phyloP scores from a whole-genome alignment of 2,888 invertebrate genomes.

The Ophioninae sp. region DNA sequence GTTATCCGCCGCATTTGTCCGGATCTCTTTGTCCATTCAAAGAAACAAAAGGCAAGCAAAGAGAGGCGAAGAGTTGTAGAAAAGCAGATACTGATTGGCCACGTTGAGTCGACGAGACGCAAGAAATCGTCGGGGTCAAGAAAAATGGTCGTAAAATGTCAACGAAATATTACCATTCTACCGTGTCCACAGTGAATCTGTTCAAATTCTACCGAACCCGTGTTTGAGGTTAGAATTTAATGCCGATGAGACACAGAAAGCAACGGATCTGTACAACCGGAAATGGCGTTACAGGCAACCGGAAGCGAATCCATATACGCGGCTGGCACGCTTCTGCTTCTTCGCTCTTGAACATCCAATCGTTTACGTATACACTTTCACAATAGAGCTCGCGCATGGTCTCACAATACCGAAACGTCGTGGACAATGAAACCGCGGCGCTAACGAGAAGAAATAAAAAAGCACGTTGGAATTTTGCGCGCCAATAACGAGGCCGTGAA shows the following conservation, averaged over 20 bases:
- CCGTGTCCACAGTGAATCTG: background rate
- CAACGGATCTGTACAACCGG: conserved; percentile 21
- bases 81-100: background rate
- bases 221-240: conserved; percentile 17
- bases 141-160: background rate
- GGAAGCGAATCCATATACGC: conserved; percentile 35
- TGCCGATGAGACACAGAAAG: background rate
- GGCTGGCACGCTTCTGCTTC: background rate
- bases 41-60: background rate
- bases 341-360: conserved; percentile 22
- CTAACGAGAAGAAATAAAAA: background rate
- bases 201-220: background rate
- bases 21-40: background rate
- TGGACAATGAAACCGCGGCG: background rate
- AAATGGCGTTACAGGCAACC: conserved; percentile 23
- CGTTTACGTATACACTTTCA: conserved; percentile 21
- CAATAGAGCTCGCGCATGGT: background rate
- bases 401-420: background rate
- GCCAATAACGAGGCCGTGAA: background rate
- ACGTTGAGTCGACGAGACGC: background rate
- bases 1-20: background rate
- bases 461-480: background rate
- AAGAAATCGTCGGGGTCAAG: background rate
- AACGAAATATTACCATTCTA: background rate
- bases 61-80: background rate